Evolutionary conservation across 2,888 invertebrate species (phyloP), one percentile per base, ranked within the genome.

Genomic region (Epirrhoe tristata): DNA sequence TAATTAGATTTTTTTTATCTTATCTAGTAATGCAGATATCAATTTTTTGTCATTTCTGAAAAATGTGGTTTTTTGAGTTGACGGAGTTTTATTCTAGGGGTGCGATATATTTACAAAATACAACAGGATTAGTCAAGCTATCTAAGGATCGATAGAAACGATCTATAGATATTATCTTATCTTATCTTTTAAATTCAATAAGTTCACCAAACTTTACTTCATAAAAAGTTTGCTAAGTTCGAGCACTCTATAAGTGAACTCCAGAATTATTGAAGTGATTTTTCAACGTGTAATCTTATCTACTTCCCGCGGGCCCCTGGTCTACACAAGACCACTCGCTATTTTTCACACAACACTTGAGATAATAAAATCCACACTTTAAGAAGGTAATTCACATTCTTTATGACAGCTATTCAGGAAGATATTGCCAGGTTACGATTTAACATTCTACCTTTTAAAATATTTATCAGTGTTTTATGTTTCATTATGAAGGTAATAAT

Each of bases 401-500:
- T 92, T 91, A 91, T 86, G 89, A 81, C 78, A 82, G 87, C 89
- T 90, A 91, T 91, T 87, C 88, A 81, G 79, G 80, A 83, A 80
- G 81, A 89, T 88, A 88, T 90, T 88, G 81, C 81, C 82, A 78
- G 81, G 85, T 86, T 87, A 84, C 82, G 81, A 78, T 88, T 91
- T 91, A 88, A 91, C 91, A 93, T 91, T 91, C 86, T 81, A 84
- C 82, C 82, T 84, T 90, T 91, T 90, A 84, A 90, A 91, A 89
- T 89, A 90, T 91, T 91, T 90, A 91, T 90, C 86, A 88, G 83
- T 85, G 82, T 82, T 84, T 84, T 85, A 85, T 81, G 76, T 76
- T 85, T 84, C 81, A 82, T 86, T 80, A 82, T 79, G 73, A 63
- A 59, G 74, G 64, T 73, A 75, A 77, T 76, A 71, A 74, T 67